These are phyloP conservation scores for Anguilla megastoma DNA, from an alignment of 2,797 vertebrate species.

Conservation along the genomic window DNA sequence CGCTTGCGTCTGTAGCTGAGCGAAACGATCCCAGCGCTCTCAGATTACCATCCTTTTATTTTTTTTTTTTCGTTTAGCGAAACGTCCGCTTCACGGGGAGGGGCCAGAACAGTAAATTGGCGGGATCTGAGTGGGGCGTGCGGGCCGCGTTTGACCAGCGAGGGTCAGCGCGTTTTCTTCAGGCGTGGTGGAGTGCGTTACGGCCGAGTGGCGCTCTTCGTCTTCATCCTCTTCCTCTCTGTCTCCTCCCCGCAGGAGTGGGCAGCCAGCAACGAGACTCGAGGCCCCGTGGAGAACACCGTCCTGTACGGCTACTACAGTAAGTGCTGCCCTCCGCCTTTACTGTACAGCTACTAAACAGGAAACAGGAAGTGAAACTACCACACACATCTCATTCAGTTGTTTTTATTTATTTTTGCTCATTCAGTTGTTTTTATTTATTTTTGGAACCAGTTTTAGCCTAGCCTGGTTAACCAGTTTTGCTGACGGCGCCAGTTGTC, in stretches of 20 bases:
- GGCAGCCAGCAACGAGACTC: conserved; percentile 89
- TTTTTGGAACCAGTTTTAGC: background rate
- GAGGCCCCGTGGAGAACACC: conserved; percentile 88
- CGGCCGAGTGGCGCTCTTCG: background rate
- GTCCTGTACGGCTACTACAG: conserved; percentile 96
- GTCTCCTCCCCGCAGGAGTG: conserved; percentile 75
- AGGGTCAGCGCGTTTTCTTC: background rate
- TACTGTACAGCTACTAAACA: background rate
- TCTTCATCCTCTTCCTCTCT: conserved; percentile 18
- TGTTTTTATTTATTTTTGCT: background rate
- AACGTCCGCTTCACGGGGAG: background rate
- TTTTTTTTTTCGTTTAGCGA: background rate
- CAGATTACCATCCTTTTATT: background rate
- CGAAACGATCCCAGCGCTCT: background rate
- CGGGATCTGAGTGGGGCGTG: background rate
- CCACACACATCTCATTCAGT: background rate
- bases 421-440: background rate
- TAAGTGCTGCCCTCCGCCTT: conserved; percentile 67
- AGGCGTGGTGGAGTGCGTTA: background rate
- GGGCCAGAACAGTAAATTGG: background rate
- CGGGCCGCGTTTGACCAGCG: background rate
- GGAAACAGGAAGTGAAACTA: conserved; percentile 45
- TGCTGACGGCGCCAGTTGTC: no score
- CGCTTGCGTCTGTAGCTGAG: background rate
- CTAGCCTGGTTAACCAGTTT: no score